Conservation (phyloP, 2,113 vertebrate species). For the Cyprinodon tularosa region DNA sequence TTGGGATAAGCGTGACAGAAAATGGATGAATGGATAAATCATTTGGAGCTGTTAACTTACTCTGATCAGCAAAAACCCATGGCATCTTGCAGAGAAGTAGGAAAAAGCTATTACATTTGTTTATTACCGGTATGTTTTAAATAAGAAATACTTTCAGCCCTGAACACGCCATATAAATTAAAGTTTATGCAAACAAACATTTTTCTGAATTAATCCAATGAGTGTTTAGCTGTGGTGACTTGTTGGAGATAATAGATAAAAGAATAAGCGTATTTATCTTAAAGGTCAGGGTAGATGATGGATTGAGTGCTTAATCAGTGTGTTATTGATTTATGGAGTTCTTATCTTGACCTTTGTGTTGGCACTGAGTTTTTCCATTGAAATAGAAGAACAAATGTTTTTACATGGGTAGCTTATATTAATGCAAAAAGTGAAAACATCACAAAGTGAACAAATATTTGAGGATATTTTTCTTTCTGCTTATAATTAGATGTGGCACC, state of each 20-base stretch:
- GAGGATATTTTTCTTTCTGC: background rate
- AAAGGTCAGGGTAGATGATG: background rate
- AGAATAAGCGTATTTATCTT: background rate
- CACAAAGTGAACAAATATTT: background rate
- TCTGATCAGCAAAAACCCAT: background rate
- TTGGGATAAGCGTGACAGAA: too few relatives aligned
- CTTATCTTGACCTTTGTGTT: background rate
- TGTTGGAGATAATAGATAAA: background rate
- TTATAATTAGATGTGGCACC: background rate
- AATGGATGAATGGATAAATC: too few relatives aligned
- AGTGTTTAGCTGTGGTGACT: background rate
- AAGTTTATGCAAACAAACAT: background rate
- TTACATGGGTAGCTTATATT: background rate
- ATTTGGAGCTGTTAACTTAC: too few relatives aligned
- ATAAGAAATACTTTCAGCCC: background rate
- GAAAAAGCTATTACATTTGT: background rate
- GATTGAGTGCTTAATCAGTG: background rate
- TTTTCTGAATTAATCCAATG: background rate
- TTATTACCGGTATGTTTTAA: too few relatives aligned
- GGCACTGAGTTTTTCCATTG: background rate
- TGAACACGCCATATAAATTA: background rate
- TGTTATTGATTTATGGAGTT: background rate
- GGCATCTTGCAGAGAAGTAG: background rate
- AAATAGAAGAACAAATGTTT: background rate
- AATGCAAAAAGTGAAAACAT: background rate